Evolutionary conservation across 2,113 vertebrate species (phyloP), one percentile per base, ranked within the genome.

Genomic region (Rhinolophus ferrumequinum): DNA sequence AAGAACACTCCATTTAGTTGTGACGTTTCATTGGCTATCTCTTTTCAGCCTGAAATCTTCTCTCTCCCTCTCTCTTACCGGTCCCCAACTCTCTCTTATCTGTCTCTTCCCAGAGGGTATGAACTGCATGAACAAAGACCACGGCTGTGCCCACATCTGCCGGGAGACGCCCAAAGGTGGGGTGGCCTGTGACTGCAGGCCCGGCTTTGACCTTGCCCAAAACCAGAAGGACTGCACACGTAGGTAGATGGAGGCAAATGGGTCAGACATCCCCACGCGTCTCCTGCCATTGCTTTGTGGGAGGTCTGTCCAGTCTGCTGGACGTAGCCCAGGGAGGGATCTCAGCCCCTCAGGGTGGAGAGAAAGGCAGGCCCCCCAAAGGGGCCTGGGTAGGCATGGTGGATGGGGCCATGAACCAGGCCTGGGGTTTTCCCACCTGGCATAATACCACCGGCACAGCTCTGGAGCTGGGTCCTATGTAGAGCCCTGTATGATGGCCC

Each of bases 41-140:
- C 95, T 90, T 97, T 89, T 96, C 83, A 94, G 35, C 79, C 77
- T 98, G 94, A 96, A 96, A 47, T 96, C 82, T 81, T 96, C 70
- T 64, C 26, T 96, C 88, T 96, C 86, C 72, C 22, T 70, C 50
- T 15, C 86, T 83, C 41, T 38, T 52, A 60, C 93, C 24, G 67
- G 28, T 15, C 52, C 84, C 81, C 93, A 79, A 64, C 80, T 93
- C 76, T 86, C 56, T 94, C 83, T 95, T 62, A 6, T 97, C 95
- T 97, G 77, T 98, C 72, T 98, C 88, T 98, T 35, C 97, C 75
- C 99, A 99, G 99, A 99, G 98, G 99, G 99, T 93, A 99, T 99
- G 99, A 99, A 99, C 99, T 99, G 99, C 98, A 99, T 99, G 99
- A 99, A 99, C 98, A 99, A 99, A 98, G 99, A 99, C 95, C 99